phyloP scores from a whole-genome alignment of 1,140 invertebrate genomes.

The Liolophura sinensis region DNA sequence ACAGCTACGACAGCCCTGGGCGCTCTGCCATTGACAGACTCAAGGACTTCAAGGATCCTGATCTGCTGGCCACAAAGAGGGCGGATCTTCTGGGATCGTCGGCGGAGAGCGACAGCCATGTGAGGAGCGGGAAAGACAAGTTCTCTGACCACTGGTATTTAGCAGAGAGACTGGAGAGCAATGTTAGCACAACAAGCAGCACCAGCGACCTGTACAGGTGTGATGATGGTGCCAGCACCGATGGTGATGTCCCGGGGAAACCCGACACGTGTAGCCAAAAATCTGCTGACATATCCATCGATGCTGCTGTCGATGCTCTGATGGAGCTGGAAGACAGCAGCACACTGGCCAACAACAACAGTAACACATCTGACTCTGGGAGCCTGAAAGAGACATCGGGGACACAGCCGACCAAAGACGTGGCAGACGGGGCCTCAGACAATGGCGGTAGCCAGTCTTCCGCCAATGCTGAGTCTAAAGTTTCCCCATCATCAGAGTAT shows the following conservation, averaged over 20 bases:
- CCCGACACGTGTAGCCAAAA: slow-evolving; percentile 29
- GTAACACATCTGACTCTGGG: no score
- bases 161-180: slow-evolving; percentile 21
- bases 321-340: slow-evolving; percentile 16
- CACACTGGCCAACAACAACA: no score
- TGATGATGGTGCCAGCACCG: slow-evolving; percentile 15
- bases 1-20: slow-evolving; percentile 31
- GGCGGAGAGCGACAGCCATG: slow-evolving; percentile 43
- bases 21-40: slow-evolving; percentile 35
- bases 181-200: slow-evolving; percentile 41
- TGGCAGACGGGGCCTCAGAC: no score
- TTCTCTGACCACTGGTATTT: not conserved
- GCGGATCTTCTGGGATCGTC: slow-evolving; percentile 45
- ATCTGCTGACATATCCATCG: slow-evolving; percentile 27
- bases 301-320: slow-evolving; percentile 35
- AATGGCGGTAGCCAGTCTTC: no score
- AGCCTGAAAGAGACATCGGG: no score
- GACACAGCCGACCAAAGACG: no score
- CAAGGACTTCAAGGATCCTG: slow-evolving; percentile 48
- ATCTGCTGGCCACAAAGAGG: slow-evolving; percentile 36
- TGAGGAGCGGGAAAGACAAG: not conserved
- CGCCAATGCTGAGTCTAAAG: not conserved
- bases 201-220: slow-evolving; percentile 36
- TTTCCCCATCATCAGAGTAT: slow-evolving; percentile 76
- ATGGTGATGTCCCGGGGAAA: slow-evolving; percentile 16